Conservation (phyloP, 2,888 invertebrate species). For the Rhingia campestris region DNA sequence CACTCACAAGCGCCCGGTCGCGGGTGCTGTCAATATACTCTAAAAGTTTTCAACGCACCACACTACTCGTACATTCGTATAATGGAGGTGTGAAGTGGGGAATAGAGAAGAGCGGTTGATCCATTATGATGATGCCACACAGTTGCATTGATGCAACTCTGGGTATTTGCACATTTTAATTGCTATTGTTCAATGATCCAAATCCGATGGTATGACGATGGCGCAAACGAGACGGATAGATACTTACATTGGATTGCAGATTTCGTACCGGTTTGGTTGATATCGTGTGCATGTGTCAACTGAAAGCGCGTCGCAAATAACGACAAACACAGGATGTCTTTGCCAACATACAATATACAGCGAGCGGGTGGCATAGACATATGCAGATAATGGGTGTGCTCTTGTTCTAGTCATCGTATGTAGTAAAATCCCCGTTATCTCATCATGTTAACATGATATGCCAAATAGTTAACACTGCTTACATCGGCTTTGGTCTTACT, state of each 20-base stretch:
- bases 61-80: not conserved
- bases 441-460: slow-evolving; percentile 73
- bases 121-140: slow-evolving; percentile 29
- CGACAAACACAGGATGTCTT: slow-evolving; percentile 40
- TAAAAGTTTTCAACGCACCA: slow-evolving; percentile 27
- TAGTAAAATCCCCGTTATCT: slow-evolving; percentile 64
- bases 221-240: not conserved
- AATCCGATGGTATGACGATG: slow-evolving; percentile 16
- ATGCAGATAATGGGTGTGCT: slow-evolving; percentile 42
- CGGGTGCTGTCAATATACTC: slow-evolving; percentile 34
- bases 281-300: slow-evolving; percentile 30
- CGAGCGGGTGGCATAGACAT: not conserved
- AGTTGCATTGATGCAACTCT: slow-evolving; percentile 60
- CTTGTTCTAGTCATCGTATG: slow-evolving; percentile 15
- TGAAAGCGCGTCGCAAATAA: slow-evolving; percentile 31
- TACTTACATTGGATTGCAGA: slow-evolving; percentile 52
- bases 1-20: slow-evolving; percentile 20
- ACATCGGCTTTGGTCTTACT: slow-evolving; percentile 57
- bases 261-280: not conserved
- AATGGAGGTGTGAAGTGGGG: slow-evolving; percentile 18
- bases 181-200: slow-evolving; percentile 70
- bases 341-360: slow-evolving; percentile 1
- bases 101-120: slow-evolving; percentile 3
- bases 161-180: slow-evolving; percentile 72
- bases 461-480: slow-evolving; percentile 71